Percentiles rank a stretch among this genome's conserved stretches.
Conservation (phyloP, 2,888 invertebrate genomes). For the Cheilosia variabilis region DNA sequence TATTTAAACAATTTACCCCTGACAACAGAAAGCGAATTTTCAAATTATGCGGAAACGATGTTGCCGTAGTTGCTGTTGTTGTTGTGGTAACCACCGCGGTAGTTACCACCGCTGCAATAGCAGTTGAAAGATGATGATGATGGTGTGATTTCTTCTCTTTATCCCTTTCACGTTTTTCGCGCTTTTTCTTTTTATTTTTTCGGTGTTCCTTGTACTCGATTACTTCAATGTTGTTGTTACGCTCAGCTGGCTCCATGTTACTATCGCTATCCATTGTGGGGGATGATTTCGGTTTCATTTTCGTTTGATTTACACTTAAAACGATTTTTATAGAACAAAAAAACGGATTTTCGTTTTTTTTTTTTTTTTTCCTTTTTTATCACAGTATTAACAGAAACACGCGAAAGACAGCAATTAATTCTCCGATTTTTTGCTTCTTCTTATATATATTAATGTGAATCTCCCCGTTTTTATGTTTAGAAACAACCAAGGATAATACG, state of each 20-base stretch:
- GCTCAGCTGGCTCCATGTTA: constrained; percentile 80
- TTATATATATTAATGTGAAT: background rate
- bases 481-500: constrained; percentile 66
- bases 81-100: constrained; percentile 75
- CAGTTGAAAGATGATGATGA: constrained; percentile 76
- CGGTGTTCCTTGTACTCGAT: constrained; percentile 81
- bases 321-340: constrained; percentile 28
- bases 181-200: constrained; percentile 83
- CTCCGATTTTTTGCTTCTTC: constrained; percentile 28
- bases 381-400: constrained; percentile 52
- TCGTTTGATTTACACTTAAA: constrained; percentile 40
- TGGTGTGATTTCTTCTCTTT: constrained; percentile 78
- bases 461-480: constrained; percentile 21
- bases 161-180: constrained; percentile 83
- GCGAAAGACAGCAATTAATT: constrained; percentile 22
- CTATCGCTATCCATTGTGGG: constrained; percentile 70
- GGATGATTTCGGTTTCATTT: constrained; percentile 69
- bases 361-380: constrained; percentile 40
- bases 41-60: constrained; percentile 83
- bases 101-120: constrained; percentile 69
- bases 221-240: constrained; percentile 82
- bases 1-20: constrained; percentile 79
- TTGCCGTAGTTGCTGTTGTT: constrained; percentile 79
- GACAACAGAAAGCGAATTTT: constrained; percentile 83
- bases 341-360: constrained; percentile 49